Conservation (phyloP, 2,888 invertebrate genomes). For the Mythimna pallens region DNA sequence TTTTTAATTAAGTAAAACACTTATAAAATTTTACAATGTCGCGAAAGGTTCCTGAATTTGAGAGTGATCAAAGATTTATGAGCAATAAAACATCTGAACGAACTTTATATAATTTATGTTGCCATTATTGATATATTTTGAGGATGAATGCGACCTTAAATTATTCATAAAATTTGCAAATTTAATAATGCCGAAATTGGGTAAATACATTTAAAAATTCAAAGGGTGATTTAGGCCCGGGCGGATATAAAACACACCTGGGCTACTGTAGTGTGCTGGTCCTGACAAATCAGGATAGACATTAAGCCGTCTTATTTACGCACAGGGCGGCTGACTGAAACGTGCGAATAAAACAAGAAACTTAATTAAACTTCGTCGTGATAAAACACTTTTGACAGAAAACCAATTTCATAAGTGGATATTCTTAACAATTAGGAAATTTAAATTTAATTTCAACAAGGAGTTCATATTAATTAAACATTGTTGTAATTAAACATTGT, state of each 20-base stretch:
- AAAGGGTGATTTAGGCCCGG: constrained; percentile 64
- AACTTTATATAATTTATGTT: constrained; percentile 45
- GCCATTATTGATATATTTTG: constrained; percentile 56
- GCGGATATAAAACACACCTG: constrained; percentile 70
- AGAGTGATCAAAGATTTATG: constrained; percentile 54
- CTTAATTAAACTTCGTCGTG: constrained; percentile 60
- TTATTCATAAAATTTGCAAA: constrained; percentile 47
- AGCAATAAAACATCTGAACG: constrained; percentile 43
- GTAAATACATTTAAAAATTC: constrained; percentile 67
- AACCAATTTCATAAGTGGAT: constrained; percentile 49
- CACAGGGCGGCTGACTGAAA: constrained; percentile 38
- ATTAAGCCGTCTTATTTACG: constrained; percentile 66
- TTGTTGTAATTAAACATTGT: constrained; percentile 19
- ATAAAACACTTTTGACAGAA: constrained; percentile 54
- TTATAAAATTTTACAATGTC: constrained; percentile 41
- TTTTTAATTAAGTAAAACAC: constrained; percentile 51
- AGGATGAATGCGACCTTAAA: constrained; percentile 37
- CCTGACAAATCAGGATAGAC: constrained; percentile 66
- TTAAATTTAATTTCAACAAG: constrained; percentile 26
- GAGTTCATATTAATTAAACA: constrained; percentile 2
- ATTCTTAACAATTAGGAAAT: constrained; percentile 45
- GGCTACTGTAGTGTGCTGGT: constrained; percentile 44
- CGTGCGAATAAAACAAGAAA: constrained; percentile 60
- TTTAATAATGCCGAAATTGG: constrained; percentile 32
- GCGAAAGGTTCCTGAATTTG: constrained; percentile 43